These are phyloP conservation scores for Ptychodera flava DNA, from an alignment of 35 echinoderm and acorn worm genomes.

Conservation along the genomic window DNA sequence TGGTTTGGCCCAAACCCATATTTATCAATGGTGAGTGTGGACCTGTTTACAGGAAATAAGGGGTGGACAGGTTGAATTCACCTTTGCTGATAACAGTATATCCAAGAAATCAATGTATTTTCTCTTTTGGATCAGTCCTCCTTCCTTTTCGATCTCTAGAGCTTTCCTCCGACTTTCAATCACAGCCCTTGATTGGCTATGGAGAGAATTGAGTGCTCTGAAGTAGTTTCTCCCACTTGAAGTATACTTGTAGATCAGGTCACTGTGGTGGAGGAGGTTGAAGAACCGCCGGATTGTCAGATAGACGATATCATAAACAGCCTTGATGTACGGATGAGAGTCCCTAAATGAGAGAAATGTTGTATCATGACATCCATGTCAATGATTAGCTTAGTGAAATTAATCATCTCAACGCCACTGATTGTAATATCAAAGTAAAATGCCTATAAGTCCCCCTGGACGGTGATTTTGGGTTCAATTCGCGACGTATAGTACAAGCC, in stretches of 20 bases:
- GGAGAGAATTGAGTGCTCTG: not conserved
- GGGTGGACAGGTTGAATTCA: no score
- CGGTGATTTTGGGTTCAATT: no score
- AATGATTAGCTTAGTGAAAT: no score
- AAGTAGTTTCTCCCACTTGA: not conserved
- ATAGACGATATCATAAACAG: not conserved
- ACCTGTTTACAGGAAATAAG: no score
- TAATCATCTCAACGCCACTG: no score
- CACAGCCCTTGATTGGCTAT: not conserved
- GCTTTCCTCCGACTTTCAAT: not conserved
- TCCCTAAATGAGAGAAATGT: no score
- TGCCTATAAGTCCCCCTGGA: no score
- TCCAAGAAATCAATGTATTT: not conserved
- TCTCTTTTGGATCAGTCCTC: not conserved
- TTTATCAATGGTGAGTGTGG: no score
- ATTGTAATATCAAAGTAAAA: no score
- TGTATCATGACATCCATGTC: no score
- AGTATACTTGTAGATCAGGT: not conserved
- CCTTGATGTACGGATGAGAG: not conserved
- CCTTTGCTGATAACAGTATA: not conserved
- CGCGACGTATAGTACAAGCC: no score
- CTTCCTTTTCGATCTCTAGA: not conserved
- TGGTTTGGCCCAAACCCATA: no score
- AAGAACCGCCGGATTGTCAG: not conserved
- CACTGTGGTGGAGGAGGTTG: not conserved